Evolutionary conservation across 2,113 vertebrate genomes (phyloP).

Genomic region (Stercorarius parasiticus): DNA sequence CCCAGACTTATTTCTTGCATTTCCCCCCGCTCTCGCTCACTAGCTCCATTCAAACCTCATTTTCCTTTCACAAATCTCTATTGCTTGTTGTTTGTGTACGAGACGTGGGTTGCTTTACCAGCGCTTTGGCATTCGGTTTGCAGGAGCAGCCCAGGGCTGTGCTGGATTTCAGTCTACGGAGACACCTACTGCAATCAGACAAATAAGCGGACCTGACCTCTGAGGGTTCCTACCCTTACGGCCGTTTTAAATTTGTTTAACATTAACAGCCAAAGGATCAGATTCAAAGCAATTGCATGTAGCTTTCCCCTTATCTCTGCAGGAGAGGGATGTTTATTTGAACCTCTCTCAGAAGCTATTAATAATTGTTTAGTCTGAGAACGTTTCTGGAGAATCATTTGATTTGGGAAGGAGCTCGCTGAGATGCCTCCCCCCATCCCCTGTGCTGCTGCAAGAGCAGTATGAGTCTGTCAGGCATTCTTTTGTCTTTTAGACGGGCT

Average conservation of each 20-base stretch:
- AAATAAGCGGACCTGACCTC: constrained; percentile 41
- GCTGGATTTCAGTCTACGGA: background rate
- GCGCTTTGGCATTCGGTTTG: background rate
- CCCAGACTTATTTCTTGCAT: background rate
- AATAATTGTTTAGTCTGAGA: constrained; percentile 72
- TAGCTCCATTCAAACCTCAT: background rate
- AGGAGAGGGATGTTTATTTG: constrained; percentile 58
- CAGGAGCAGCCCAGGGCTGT: background rate
- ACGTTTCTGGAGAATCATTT: constrained; percentile 27
- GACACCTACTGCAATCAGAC: background rate
- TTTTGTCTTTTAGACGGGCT: background rate
- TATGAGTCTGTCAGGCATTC: rapidly evolving
- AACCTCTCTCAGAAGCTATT: constrained; percentile 45
- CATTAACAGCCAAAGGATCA: background rate
- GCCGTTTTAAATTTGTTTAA: constrained; percentile 2
- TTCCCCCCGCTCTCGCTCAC: background rate
- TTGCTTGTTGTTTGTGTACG: rapidly evolving
- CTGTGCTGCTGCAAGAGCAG: background rate
- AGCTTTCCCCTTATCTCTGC: constrained; percentile 50
- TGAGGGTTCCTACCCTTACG: background rate
- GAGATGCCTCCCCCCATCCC: background rate
- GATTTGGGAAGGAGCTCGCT: background rate
- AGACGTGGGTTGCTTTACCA: rapidly evolving
- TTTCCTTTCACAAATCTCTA: background rate
- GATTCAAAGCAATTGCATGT: constrained; percentile 12